These are phyloP conservation scores for Paraescarpia echinospica DNA, from an alignment of 1,140 invertebrate genomes.

Conservation along the genomic window DNA sequence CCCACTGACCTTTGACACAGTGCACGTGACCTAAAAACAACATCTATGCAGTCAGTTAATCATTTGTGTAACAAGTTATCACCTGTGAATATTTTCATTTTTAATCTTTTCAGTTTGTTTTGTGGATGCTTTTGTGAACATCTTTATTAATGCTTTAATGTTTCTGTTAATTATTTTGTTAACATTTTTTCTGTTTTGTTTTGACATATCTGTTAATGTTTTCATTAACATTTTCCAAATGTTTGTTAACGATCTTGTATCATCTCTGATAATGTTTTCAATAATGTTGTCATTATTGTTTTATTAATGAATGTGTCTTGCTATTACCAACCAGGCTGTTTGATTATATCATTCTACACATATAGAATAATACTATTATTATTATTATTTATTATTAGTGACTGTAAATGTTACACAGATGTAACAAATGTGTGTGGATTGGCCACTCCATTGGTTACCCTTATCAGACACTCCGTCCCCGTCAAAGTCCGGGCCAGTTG, in stretches of 20 bases:
- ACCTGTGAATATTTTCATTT: background rate
- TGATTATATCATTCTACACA: no score
- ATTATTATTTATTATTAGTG: no score
- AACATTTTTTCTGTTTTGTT: background rate
- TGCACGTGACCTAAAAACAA: conserved; percentile 19
- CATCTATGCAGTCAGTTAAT: background rate
- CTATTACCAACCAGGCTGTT: no score
- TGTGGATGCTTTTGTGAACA: background rate
- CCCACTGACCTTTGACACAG: conserved; percentile 26
- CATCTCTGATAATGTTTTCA: background rate
- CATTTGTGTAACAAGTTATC: no score
- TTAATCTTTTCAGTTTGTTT: background rate
- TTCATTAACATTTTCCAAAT: no score
- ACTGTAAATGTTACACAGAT: background rate
- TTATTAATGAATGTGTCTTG: no score
- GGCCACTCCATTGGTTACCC: background rate
- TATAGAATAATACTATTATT: no score
- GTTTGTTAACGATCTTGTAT: no score
- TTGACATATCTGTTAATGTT: background rate
- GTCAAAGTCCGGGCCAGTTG: conserved; percentile 60
- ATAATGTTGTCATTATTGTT: no score
- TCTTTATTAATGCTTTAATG: background rate
- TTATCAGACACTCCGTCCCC: conserved; percentile 56
- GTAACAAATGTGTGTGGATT: background rate
- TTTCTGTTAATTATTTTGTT: no score